Base-by-base conservation (phyloP, 1,140 invertebrate genomes). In the Plectrocnemia conspersa region DNA sequence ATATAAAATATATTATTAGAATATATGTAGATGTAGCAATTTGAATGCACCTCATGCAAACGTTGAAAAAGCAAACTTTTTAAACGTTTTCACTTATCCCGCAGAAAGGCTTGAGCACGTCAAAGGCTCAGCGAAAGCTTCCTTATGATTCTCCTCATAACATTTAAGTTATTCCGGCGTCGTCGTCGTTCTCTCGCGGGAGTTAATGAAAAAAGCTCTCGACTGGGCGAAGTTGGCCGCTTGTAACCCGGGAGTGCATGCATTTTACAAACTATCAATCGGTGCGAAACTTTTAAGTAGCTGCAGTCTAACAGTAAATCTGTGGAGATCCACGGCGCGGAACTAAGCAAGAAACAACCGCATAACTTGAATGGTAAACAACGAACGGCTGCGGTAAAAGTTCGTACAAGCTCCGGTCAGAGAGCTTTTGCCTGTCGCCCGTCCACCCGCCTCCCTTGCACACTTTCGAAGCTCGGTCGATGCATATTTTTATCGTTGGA, bases 191-290 rank as follows among this genome's bases (percentile, higher is more conserved):
- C 42, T 29, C 33, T 18, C 32, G 32, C 33, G 15, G 29, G 44
- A 47, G 42, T 55, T 55, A 55, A 55, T 55, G 53, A 55, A 55
- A 55, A 55, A 55, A 55, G 21, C 42, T 19, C 21, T 41, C 16
- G 32, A 18, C 7, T 21, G 27, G 45, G n/a, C 54, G 16, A 50
- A 50, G 29, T 40, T 42, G 24, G 40, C 21, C 25, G 21, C 18
- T 3, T 22, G 35, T 49, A 15, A 24, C 29, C 10, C 36, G 45
- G 16, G 23, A 42, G 36, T 35, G 25, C 19, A 13, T 49, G 36
- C 46, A 56, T 50, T 56, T 44, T 49, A 33, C 46, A 49, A 52
- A 56, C 55, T 52, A 57, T 57, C 55, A 57, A 57, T 57, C 48
- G 55, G 29, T 44, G 15, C 19, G 27, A 45, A 57, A 57, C 23